phyloP scores from a whole-genome alignment of 2,113 vertebrate species.

The Hemiprocne comata region DNA sequence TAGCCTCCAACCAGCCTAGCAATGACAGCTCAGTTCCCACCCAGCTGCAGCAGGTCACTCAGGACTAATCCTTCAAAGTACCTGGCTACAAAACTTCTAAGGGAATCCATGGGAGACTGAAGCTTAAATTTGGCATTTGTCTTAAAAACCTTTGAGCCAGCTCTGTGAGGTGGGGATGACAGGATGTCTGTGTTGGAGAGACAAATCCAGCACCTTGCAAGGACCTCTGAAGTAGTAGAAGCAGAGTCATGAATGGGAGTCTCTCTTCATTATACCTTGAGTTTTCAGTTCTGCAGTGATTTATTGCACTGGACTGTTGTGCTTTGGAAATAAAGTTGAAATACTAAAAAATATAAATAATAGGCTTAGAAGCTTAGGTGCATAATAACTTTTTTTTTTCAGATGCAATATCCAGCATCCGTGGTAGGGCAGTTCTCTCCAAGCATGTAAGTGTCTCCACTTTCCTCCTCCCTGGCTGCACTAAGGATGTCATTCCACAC shows the following conservation, averaged over 20 bases:
- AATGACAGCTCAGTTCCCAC: neutral
- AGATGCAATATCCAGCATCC: conserved; percentile 68
- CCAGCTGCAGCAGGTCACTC: neutral
- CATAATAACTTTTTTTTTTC: neutral
- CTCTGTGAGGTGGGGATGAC: neutral
- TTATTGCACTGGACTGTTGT: neutral
- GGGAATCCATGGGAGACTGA: neutral
- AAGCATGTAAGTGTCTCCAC: conserved; percentile 70
- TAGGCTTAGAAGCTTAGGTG: conserved; percentile 62
- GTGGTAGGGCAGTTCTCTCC: conserved; percentile 79
- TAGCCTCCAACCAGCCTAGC: neutral
- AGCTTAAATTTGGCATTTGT: neutral
- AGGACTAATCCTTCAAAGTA: neutral
- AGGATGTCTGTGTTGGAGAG: neutral
- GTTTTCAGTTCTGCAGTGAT: neutral
- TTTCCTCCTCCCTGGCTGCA: neutral
- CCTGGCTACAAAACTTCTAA: neutral
- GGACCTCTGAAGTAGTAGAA: neutral
- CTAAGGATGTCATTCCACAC: neutral
- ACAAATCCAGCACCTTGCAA: neutral
- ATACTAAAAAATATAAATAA: conserved; percentile 23
- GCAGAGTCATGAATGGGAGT: neutral
- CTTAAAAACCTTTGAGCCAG: neutral
- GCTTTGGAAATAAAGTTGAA: neutral
- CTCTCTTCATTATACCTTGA: neutral